These are phyloP conservation scores for Zosterops japonicus DNA, from an alignment of 2,113 vertebrate species.

Conservation along the genomic window DNA sequence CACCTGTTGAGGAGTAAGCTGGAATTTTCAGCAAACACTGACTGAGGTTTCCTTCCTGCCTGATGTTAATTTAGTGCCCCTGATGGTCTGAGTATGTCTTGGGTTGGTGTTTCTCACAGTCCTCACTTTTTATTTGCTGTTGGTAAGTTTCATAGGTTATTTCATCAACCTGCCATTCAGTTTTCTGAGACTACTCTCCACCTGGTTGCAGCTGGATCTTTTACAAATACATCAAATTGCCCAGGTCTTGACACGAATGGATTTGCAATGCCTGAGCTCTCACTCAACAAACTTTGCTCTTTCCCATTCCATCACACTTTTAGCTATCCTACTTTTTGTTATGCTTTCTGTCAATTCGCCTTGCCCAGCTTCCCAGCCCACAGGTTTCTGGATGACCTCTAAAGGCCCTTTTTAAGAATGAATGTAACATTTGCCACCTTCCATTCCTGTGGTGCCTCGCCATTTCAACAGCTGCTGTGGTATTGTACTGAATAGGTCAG, in stretches of 20 bases:
- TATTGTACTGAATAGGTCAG: constrained; percentile 53
- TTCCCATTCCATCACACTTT: neutral
- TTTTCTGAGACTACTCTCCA: neutral
- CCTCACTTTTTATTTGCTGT: neutral
- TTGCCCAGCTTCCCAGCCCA: neutral
- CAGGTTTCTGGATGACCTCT: constrained; percentile 24
- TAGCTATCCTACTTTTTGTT: neutral
- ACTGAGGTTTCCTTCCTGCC: neutral
- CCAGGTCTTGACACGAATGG: neutral
- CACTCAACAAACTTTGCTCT: neutral
- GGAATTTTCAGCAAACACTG: neutral
- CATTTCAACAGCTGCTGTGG: constrained; percentile 39
- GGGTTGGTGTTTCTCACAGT: neutral
- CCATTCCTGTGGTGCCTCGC: neutral
- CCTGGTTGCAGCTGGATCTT: neutral
- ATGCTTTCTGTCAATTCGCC: neutral
- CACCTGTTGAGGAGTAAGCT: neutral
- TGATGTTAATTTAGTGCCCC: neutral
- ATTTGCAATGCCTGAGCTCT: neutral
- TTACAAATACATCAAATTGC: rapidly evolving
- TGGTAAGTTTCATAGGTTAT: neutral
- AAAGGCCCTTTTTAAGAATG: constrained; percentile 27
- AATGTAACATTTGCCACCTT: constrained; percentile 48
- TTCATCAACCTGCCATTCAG: neutral
- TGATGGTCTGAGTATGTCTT: neutral